Base-by-base conservation (phyloP, 2,113 vertebrate genomes). In the Rhombomys opimus region DNA sequence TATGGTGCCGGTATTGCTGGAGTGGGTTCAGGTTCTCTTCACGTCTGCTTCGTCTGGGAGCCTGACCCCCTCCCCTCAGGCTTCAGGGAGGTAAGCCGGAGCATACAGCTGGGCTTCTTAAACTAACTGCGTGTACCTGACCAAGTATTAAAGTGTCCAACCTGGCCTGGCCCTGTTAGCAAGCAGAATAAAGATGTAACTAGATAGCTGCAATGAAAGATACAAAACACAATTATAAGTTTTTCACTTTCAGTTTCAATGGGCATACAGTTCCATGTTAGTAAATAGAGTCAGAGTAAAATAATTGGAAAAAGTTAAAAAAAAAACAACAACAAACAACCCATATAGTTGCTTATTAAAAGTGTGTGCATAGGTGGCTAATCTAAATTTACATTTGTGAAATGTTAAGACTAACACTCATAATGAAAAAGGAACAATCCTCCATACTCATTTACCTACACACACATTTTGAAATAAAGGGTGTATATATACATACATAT, bases 211-310 rank as follows among this genome's bases (percentile, higher is more conserved):
- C 73, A 82, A 30, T n/a, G 61, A 93, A 89, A 86, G 54, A 65
- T 12, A 32, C 54, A 75, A 92, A 89, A 46, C 35, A 35, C 17
- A 91, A 82, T 32, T 50, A 61, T 8, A 38, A 25, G 76, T 89
- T 93, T 87, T 67, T 76, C 87, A 59, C 18, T 87, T 80, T 90
- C 59, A 32, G 52, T 80, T 91, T 91, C 81, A 85, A 41, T 2
- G 46, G 80, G 17, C 41, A 68, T 90, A 85, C 67, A 70, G 70
- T 84, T 67, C 41, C 46, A 94, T 96, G 95, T 93, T 68, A 91
- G 75, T 72, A 91, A 87, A 67, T 54, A 50, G 41, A 72, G 41
- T 67, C 38, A 41, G 85, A 92, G 72, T 54, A 81, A 35, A 57
- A 90, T 23, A 35, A 70, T 54, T 59, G 72, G 18, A 80, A 78